Percentiles rank a stretch among this genome's conserved stretches.
These are phyloP conservation scores for Scolanthus callimorphus DNA, from an alignment of 92 coral and sea anemone genomes.

Conservation along the genomic window DNA sequence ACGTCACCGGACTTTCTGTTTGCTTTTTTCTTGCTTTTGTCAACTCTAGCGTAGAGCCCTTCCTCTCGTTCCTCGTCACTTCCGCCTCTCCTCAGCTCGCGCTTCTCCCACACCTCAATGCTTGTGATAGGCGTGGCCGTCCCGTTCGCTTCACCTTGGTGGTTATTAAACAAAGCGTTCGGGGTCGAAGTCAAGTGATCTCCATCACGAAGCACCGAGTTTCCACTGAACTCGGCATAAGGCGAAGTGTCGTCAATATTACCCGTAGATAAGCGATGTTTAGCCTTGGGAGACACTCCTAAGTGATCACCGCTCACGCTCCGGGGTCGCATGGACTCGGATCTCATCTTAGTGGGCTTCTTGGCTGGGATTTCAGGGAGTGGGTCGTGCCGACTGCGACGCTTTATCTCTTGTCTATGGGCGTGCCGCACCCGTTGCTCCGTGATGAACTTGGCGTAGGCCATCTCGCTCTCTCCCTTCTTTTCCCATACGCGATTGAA, in stretches of 20 bases:
- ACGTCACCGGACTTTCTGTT: conserved; percentile 68
- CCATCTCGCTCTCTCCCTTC: conserved; percentile 81
- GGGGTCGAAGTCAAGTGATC: conserved; percentile 79
- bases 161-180: conserved; percentile 46
- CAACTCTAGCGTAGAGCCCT: conserved; percentile 66
- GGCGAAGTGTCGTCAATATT: conserved; percentile 63
- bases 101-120: conserved; percentile 46
- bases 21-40: conserved; percentile 57
- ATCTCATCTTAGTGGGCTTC: conserved; percentile 18
- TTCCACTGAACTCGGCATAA: conserved; percentile 69
- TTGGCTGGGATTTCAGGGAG: conserved; percentile 71
- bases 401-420: conserved; percentile 34
- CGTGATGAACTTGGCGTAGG: conserved; percentile 57
- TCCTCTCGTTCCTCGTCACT: conserved; percentile 13
- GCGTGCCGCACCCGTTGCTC: conserved; percentile 57
- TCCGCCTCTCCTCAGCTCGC: conserved; percentile 15
- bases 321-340: conserved; percentile 41
- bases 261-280: conserved; percentile 39
- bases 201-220: conserved; percentile 20
- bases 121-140: conserved; percentile 42
- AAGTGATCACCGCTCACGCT: conserved; percentile 55
- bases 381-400: conserved; percentile 71
- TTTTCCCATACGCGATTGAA: conserved; percentile 95
- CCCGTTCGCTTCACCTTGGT: conserved; percentile 16
- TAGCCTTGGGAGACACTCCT: conserved; percentile 46